Conservation (phyloP, 92 coral and sea anemone genomes). For the Scolanthus callimorphus region DNA sequence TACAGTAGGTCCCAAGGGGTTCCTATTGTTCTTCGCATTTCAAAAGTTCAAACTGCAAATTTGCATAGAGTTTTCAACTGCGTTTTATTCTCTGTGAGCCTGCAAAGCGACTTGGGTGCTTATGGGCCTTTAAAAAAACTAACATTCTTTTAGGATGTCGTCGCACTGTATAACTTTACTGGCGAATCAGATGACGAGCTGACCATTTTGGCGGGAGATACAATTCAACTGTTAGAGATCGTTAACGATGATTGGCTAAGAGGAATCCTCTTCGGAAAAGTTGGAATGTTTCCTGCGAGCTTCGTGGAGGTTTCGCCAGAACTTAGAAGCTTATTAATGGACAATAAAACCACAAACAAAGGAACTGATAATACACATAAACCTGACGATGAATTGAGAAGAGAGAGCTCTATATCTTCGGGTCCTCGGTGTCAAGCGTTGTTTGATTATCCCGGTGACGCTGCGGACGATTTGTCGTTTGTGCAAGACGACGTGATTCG, state of each 20-base stretch:
- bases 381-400: background rate
- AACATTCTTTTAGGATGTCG: slow-evolving; percentile 22
- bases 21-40: too few relatives aligned
- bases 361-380: background rate
- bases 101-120: too few relatives aligned
- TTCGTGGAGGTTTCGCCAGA: slow-evolving; percentile 62
- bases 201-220: slow-evolving; percentile 66
- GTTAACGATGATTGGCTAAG: slow-evolving; percentile 87
- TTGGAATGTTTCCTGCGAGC: slow-evolving; percentile 83
- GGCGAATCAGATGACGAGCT: slow-evolving; percentile 71
- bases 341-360: background rate
- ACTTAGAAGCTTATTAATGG: slow-evolving; percentile 16
- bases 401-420: background rate
- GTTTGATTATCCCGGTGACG: slow-evolving; percentile 66
- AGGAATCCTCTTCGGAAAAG: slow-evolving; percentile 48
- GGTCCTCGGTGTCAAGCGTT: slow-evolving; percentile 61
- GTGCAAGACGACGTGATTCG: slow-evolving; percentile 56
- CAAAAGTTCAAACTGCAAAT: too few relatives aligned
- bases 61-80: too few relatives aligned
- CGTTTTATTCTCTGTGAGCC: too few relatives aligned
- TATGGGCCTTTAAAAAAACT: too few relatives aligned
- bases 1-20: too few relatives aligned
- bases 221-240: slow-evolving; percentile 57
- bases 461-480: slow-evolving; percentile 68
- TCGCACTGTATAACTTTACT: slow-evolving; percentile 69